phyloP scores from a whole-genome alignment of 2,113 vertebrate species.

The Mastomys natalensis region DNA sequence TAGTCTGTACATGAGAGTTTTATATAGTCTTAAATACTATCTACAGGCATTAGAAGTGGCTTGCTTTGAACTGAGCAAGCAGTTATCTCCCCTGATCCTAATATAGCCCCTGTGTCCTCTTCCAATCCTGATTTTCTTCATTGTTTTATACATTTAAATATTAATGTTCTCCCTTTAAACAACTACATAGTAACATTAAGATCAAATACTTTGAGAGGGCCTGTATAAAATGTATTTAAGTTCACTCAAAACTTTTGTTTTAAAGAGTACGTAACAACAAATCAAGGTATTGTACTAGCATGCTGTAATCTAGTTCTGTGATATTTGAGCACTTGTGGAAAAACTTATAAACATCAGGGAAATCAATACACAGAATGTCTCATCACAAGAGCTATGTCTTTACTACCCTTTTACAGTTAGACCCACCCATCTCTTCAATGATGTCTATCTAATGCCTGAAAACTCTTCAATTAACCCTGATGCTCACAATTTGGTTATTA shows the following conservation, averaged over 20 bases:
- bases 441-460: background rate
- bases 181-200: background rate
- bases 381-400: background rate
- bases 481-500: background rate
- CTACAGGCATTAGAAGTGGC: background rate
- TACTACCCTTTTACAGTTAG: background rate
- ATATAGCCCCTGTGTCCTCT: background rate
- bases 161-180: background rate
- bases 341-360: background rate
- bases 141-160: background rate
- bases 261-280: background rate
- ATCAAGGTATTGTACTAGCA: background rate
- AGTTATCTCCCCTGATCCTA: background rate
- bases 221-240: background rate
- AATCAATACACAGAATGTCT: background rate
- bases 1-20: background rate
- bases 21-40: slow-evolving; percentile 15
- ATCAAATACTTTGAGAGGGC: background rate
- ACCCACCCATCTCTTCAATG: background rate
- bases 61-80: background rate
- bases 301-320: background rate
- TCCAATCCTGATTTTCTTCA: background rate
- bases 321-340: background rate
- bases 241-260: background rate
- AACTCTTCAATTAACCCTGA: background rate